A percentile compares a stretch with the other conserved stretches of the same genome.
These are phyloP conservation scores for Phylloscopus trochilus DNA, from an alignment of 2,113 vertebrate species.

Conservation along the genomic window DNA sequence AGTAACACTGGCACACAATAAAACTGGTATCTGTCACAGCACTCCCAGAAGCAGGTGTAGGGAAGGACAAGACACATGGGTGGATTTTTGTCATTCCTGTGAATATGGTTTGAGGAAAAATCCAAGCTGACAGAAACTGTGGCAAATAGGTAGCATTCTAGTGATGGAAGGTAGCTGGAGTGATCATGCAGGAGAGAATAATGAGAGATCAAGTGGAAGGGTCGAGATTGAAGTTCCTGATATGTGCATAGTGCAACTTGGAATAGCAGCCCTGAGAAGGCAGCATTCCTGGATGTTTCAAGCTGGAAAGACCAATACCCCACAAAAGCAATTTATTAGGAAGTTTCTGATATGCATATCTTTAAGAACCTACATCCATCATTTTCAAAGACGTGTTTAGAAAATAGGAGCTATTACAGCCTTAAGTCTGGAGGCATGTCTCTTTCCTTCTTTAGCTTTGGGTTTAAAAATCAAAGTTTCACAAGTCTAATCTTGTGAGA, in stretches of 20 bases:
- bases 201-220: background rate
- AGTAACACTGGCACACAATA: background rate
- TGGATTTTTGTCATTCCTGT: background rate
- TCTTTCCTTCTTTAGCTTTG: background rate
- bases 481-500: background rate
- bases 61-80: background rate
- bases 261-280: slow-evolving; percentile 3
- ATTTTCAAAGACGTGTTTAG: background rate
- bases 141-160: background rate
- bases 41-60: background rate
- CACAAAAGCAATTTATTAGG: background rate
- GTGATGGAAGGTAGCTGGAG: background rate
- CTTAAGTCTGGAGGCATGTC: background rate
- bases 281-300: slow-evolving; percentile 1
- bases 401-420: background rate
- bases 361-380: background rate
- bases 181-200: background rate
- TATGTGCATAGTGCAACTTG: accelerated
- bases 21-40: slow-evolving; percentile 19
- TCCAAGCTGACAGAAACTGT: background rate
- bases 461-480: background rate
- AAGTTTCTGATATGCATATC: background rate
- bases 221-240: background rate
- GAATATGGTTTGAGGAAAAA: background rate
- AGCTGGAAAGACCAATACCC: background rate